Evolutionary conservation across 1,140 invertebrate genomes (phyloP), one percentile per base, ranked within the genome.

Genomic region (Drosophila nikananu): DNA sequence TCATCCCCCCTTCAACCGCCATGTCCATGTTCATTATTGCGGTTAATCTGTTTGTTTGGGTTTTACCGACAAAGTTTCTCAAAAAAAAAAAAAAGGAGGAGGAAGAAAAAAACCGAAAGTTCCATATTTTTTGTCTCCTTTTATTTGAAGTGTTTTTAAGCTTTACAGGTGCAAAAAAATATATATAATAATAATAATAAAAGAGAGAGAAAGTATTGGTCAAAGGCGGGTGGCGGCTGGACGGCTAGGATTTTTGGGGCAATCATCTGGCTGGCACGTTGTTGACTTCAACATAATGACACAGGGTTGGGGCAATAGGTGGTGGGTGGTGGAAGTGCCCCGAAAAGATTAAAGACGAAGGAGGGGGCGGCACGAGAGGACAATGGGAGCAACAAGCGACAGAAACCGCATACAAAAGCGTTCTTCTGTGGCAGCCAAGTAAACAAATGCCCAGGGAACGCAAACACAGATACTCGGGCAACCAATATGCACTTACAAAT

Each of bases 251-350:
- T 67, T 70, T 70, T 27, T 49, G 35, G 58, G 72, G 81, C 81
- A 83, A 84, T 83, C 81, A 83, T 83, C 76, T 59, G 71, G 61
- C 48, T 87, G 76, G 83, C 83, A 87, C 83, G 76, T 86, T 87
- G 83, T 86, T 86, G 83, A 87, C 83, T 87, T 87, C 83, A 86
- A 86, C 83, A 86, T 86, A 86, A 86, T 86, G 83, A 82, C 83
- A 77, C 25, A 61, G 35, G n/a, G 19, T 17, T 39, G 51, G 51
- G 9, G 5, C 5, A 3, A 21, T 23, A 21, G 44, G 7, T 15
- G 7, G 46, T 48, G 55, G 49, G 25, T 7, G 60, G 71, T 41
- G 61, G 8, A 44, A 63, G 58, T 63, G 81, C 51, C 41, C 67
- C 67, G 44, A 86, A 83, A 78, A 39, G 17, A n/a, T 25, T 17